Base-by-base conservation (phyloP, 1,140 invertebrate genomes). In the Drosophila parabipectinata region DNA sequence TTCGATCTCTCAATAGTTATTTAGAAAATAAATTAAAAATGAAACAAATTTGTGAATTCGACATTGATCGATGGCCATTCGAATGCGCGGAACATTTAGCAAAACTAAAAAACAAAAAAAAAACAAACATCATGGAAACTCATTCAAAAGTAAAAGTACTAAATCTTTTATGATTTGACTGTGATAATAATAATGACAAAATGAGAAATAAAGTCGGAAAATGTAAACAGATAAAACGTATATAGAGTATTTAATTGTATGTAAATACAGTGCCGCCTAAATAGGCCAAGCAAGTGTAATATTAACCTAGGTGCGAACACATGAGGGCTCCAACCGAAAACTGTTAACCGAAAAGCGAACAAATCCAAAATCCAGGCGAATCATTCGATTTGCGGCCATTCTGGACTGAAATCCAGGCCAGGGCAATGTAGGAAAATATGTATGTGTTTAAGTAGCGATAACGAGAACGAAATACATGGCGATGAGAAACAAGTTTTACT, bases 101-200 rank as follows among this genome's bases (percentile, higher is more conserved):
- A 84, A 71, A 56, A 74, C 58, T 34, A 34, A 71, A 79, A 75
- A 87, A 28, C 18, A 18, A 28, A 28, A 28, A 28, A 28, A 28
- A 74, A 61, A 37, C 41, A 71, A 79, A 75, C 77, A 87, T 87
- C 82, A 90, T 90, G 72, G 77, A 87, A 90, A 90, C 87, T 87
- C 87, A 90, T 90, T 90, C 82, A 87, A 90, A 90, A 88, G 76
- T 84, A 90, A 90, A 90, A 87, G 81, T 90, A 90, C 82, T 82
- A 90, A 90, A 90, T 90, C 88, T 90, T 90, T 90, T 90, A 90
- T 90, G 88, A 90, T 90, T 90, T 90, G 88, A 90, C 88, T 90
- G 88, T 90, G 88, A 90, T 90, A 90, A 90, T 83, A 87, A 88
- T 78, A 90, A 83, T 90, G 82, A 90, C 73, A 90, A 74, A 85